Conservation (phyloP, 2,888 invertebrate genomes). For the Polia nebulosa region DNA sequence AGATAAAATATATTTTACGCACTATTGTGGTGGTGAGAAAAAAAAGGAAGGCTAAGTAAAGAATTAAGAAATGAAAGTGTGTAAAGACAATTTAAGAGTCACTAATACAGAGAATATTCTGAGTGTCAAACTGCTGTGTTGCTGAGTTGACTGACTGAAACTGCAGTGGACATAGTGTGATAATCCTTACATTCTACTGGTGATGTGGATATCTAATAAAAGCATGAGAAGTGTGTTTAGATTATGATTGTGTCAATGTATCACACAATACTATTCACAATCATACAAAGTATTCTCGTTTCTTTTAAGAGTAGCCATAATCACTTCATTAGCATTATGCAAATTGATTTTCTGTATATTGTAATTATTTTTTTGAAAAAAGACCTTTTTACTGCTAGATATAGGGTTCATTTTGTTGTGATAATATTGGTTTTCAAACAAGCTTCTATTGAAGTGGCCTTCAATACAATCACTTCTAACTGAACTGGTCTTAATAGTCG, state of each 20-base stretch:
- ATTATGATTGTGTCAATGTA: not conserved
- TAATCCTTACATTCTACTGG: not conserved
- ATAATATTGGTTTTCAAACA: not conserved
- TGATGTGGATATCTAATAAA: not conserved
- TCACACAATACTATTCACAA: not conserved
- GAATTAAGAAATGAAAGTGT: too few species aligned
- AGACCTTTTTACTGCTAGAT: not conserved
- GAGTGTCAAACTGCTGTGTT: too few species aligned
- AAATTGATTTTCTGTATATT: constrained; percentile 25
- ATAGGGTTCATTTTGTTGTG: constrained; percentile 35
- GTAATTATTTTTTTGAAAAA: not conserved
- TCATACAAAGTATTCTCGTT: constrained; percentile 20
- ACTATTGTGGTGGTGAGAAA: too few species aligned
- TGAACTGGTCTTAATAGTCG: constrained; percentile 10
- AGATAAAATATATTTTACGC: too few species aligned
- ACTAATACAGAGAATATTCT: too few species aligned
- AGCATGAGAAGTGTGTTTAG: not conserved
- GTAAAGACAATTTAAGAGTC: too few species aligned
- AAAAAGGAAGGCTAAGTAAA: too few species aligned
- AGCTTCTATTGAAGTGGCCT: constrained; percentile 25
- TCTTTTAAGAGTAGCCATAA: constrained; percentile 6
- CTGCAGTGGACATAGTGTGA: not conserved
- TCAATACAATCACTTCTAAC: constrained; percentile 35
- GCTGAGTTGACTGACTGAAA: not conserved
- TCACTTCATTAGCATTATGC: constrained; percentile 22